Percentiles rank a stretch among this genome's conserved stretches.
Conservation (phyloP, 2,888 invertebrate genomes). For the Lasioglossum figueresi region DNA sequence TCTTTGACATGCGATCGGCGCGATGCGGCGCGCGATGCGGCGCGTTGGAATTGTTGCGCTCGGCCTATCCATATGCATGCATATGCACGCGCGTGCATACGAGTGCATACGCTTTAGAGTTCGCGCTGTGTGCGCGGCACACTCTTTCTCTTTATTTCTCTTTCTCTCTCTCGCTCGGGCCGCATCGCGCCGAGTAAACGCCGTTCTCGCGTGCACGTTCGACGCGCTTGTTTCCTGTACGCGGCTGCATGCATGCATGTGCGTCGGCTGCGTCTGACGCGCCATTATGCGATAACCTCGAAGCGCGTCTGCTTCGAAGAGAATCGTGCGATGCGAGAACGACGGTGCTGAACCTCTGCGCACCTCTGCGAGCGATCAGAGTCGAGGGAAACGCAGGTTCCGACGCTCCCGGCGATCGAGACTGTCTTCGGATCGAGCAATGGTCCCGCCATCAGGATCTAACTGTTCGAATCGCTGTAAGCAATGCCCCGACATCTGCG, state of each 20-base stretch:
- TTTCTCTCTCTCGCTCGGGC: too few relatives aligned
- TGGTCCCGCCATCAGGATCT: background rate
- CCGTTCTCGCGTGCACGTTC: conserved; percentile 36
- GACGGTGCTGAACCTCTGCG: background rate
- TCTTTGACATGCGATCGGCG: conserved; percentile 30
- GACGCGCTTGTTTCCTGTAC: conserved; percentile 30
- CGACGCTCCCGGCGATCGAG: background rate
- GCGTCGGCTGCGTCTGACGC: conserved; percentile 61
- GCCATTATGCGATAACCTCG: conserved; percentile 68
- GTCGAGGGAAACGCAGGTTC: too few relatives aligned
- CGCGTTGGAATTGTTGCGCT: conserved; percentile 8
- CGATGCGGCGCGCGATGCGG: conserved; percentile 5
- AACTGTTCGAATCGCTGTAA: background rate
- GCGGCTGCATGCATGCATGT: conserved; percentile 15
- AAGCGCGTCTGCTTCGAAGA: conserved; percentile 56
- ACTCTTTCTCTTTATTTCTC: too few relatives aligned
- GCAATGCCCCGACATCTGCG: background rate
- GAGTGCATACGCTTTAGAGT: background rate
- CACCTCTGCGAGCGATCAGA: background rate
- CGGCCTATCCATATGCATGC: conserved; percentile 37
- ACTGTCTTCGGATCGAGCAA: background rate
- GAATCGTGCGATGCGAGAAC: conserved; percentile 21
- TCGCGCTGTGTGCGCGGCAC: background rate
- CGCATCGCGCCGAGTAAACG: background rate
- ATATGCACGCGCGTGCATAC: conserved; percentile 8